Conservation (phyloP, 2,113 vertebrate species). For the Cnemophilus loriae region DNA sequence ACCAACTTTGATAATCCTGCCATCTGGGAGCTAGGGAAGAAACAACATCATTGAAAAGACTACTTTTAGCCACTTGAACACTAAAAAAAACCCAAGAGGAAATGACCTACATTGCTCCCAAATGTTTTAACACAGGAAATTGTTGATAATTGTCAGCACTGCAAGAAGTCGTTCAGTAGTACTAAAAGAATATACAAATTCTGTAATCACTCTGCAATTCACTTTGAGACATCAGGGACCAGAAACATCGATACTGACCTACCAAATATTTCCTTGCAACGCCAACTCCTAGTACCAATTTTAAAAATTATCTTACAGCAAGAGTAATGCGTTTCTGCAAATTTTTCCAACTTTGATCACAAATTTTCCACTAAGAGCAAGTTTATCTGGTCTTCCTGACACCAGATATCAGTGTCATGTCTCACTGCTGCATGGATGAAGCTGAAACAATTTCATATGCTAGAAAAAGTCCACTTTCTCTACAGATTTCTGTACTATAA, state of each 20-base stretch:
- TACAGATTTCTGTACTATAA: background rate
- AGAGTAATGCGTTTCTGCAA: background rate
- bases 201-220: background rate
- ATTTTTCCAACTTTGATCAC: background rate
- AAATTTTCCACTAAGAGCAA: background rate
- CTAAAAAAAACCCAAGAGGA: background rate
- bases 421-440: background rate
- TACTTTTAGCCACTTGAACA: background rate
- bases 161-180: background rate
- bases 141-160: background rate
- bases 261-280: background rate
- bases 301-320: background rate
- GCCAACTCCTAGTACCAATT: background rate
- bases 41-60: background rate
- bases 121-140: conserved; percentile 8
- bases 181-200: background rate
- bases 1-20: conserved; percentile 97
- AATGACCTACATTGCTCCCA: background rate
- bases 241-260: background rate
- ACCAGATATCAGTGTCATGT: accelerated
- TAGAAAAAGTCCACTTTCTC: background rate
- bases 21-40: conserved; percentile 88
- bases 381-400: background rate
- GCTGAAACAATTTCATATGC: background rate
- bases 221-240: background rate